Conservation (phyloP, 2,888 invertebrate species). For the Ormia ochracea region DNA sequence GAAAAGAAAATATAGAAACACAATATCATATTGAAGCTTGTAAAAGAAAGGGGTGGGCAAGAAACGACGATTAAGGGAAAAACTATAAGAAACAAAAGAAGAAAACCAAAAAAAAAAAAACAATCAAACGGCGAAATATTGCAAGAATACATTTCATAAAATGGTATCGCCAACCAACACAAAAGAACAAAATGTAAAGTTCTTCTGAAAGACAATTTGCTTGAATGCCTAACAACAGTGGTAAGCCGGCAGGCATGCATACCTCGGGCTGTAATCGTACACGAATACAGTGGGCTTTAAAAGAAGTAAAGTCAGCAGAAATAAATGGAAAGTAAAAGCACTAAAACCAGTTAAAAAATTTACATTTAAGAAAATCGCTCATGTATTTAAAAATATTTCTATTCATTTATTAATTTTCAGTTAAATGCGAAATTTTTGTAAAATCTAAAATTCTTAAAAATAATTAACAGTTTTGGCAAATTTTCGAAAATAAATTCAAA, state of each 20-base stretch:
- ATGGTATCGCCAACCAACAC: background rate
- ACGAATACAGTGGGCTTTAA: background rate
- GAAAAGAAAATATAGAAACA: background rate
- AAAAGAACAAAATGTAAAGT: background rate
- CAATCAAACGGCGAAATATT: constrained; percentile 5
- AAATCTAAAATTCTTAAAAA: too few relatives aligned
- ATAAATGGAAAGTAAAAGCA: background rate
- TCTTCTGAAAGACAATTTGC: background rate
- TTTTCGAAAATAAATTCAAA: too few relatives aligned
- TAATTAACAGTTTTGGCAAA: too few relatives aligned
- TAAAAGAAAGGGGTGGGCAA: background rate
- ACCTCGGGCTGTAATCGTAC: background rate
- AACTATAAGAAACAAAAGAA: background rate
- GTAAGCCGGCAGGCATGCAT: constrained; percentile 1
- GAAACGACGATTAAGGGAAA: too few relatives aligned
- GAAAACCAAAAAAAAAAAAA: background rate
- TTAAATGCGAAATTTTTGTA: too few relatives aligned
- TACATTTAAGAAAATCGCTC: too few relatives aligned
- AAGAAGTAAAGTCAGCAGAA: background rate
- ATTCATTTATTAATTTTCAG: too few relatives aligned
- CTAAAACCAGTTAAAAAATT: too few relatives aligned
- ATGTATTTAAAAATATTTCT: too few relatives aligned
- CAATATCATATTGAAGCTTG: background rate
- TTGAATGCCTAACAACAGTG: background rate
- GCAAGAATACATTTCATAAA: background rate